Evolutionary conservation across 2,888 invertebrate species (phyloP), one percentile per base, ranked within the genome.

Genomic region (Mythimna lalbum): DNA sequence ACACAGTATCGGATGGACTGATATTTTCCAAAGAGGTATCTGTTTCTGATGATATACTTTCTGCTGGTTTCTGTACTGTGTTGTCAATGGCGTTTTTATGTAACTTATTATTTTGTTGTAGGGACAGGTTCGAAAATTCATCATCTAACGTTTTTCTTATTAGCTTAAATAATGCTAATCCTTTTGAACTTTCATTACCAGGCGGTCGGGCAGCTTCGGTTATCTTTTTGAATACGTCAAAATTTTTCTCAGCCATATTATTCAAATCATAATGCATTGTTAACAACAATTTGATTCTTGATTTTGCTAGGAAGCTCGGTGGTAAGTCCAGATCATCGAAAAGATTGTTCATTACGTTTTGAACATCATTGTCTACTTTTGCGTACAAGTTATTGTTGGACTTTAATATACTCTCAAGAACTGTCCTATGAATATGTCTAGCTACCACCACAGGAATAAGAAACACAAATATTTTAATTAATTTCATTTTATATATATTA

Each of bases 261-360:
- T 81, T 85, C 47, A 90, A 81, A 66, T 88, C 80, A 55, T 80
- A 81, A 73, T 90, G 87, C 83, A 90, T 88, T 36, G 71, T 75
- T 47, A 89, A 62, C 23, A 90, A 73, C 5, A 74, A 66, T 64
- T 84, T 77, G 47, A 80, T 72, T 78, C 87, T 84, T 1, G 73
- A 36, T 52, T 72, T 73, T 47, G 72, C 64, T 21, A 68, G 67
- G 64, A 89, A 85, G 12, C 74, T 75, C 21, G 81, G 57, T 17
- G 80, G 43, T 14, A 90, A 67, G 65, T 86, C 84, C 10, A 91
- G 76, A n/a, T 52, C 63, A 1, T 78, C 69, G 27, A 92, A 90
- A 27, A 91, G 31, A 56, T 82, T 85, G 63, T 91, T 89, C 33
- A 87, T 79, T 7, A 84, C 67, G 47, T 39, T 69, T 60, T 89